These are phyloP conservation scores for Rhynchophorus ferrugineus DNA, from an alignment of 1,140 invertebrate genomes.

Conservation along the genomic window DNA sequence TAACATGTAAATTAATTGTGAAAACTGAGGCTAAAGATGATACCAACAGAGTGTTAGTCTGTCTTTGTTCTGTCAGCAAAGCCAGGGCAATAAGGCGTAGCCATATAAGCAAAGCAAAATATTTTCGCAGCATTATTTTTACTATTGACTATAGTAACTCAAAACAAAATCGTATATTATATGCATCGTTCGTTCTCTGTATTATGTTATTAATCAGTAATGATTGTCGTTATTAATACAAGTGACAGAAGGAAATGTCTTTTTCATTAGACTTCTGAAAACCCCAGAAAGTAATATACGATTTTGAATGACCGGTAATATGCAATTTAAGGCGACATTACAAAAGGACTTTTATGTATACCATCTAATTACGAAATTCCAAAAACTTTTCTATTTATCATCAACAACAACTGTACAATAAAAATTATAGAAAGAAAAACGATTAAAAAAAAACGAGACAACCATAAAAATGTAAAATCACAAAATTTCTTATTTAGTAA, in stretches of 20 bases:
- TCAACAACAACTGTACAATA: constrained; percentile 37
- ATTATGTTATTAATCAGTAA: too few relatives aligned
- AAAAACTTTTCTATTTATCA: constrained; percentile 28
- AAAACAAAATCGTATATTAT: neutral
- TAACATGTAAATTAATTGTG: constrained; percentile 12
- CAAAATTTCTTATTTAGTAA: constrained; percentile 26
- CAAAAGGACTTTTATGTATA: constrained; percentile 20
- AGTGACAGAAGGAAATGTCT: too few relatives aligned
- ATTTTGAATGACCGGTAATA: neutral
- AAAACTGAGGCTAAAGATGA: constrained; percentile 19
- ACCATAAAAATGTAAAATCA: constrained; percentile 26
- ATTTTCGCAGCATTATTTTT: neutral
- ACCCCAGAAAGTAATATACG: constrained; percentile 1
- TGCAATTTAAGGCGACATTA: constrained; percentile 14
- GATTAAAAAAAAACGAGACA: constrained; percentile 16
- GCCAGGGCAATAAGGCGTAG: constrained; percentile 26
- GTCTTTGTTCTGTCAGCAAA: constrained; percentile 22
- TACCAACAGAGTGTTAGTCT: constrained; percentile 27
- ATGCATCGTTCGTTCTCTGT: constrained; percentile 8
- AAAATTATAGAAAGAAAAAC: constrained; percentile 23
- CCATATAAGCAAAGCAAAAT: constrained; percentile 29
- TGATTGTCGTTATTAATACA: too few relatives aligned
- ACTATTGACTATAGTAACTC: neutral
- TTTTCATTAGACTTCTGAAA: too few relatives aligned
- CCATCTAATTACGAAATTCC: constrained; percentile 14